phyloP scores from a whole-genome alignment of 2,888 invertebrate species.

The Keiferia lycopersicella region DNA sequence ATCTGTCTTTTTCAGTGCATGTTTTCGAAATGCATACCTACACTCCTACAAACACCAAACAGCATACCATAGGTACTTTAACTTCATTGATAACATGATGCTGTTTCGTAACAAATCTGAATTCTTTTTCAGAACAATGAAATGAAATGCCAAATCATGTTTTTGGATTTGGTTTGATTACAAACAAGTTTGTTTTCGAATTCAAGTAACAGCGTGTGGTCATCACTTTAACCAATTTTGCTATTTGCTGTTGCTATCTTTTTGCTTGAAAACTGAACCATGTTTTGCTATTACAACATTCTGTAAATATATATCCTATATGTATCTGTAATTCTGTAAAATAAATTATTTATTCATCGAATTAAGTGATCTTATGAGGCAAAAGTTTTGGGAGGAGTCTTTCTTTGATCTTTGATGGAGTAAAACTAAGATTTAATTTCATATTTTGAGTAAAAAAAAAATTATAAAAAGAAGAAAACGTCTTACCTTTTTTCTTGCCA shows the following conservation, averaged over 20 bases:
- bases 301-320: too few relatives aligned
- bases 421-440: too few relatives aligned
- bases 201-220: not conserved
- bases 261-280: too few relatives aligned
- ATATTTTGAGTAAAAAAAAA: too few relatives aligned
- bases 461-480: too few relatives aligned
- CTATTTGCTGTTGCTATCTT: not conserved
- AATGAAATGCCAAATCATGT: not conserved
- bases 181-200: conserved; percentile 12
- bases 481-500: too few relatives aligned
- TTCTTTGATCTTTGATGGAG: too few relatives aligned
- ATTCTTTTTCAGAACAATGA: conserved; percentile 18
- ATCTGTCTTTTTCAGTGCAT: not conserved
- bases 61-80: not conserved
- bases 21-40: not conserved
- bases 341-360: too few relatives aligned
- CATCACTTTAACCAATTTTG: not conserved
- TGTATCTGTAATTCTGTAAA: too few relatives aligned
- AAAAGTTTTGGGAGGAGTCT: too few relatives aligned
- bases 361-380: too few relatives aligned
- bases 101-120: not conserved
- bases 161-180: not conserved
- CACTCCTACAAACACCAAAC: not conserved
- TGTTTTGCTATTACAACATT: too few relatives aligned
- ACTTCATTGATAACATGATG: conserved; percentile 5